Conservation (phyloP, 2,113 vertebrate genomes). For the Saccopteryx bilineata region DNA sequence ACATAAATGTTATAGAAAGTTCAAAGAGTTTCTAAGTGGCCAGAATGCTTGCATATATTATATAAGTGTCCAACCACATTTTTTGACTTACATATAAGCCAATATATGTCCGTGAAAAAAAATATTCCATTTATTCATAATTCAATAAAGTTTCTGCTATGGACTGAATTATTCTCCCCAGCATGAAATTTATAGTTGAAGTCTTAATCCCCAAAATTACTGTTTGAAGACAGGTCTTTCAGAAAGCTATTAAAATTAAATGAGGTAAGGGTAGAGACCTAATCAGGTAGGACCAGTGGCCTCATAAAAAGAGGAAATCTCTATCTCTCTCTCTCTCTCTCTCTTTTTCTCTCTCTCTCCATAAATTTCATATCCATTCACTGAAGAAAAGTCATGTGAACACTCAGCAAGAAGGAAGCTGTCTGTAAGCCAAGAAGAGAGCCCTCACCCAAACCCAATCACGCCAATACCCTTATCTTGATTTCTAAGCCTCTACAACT, state of each 20-base stretch:
- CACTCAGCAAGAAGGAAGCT: not conserved
- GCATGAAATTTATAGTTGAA: not conserved
- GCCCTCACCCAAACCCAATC: not conserved
- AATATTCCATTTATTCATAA: not conserved
- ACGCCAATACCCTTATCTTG: not conserved
- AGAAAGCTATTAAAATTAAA: not conserved
- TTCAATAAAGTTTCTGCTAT: not conserved
- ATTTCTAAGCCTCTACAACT: not conserved
- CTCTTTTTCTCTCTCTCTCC: not conserved
- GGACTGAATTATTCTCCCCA: not conserved
- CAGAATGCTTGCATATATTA: not conserved
- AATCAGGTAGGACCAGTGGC: not conserved
- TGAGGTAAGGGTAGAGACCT: not conserved
- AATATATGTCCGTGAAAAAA: not conserved
- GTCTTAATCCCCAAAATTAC: not conserved
- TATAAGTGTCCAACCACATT: not conserved
- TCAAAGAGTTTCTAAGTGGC: constrained; percentile 54
- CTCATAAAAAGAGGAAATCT: not conserved
- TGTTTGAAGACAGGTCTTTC: not conserved
- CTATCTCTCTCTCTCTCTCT: not conserved
- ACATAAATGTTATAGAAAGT: constrained; percentile 77
- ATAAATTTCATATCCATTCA: not conserved
- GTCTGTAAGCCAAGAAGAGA: not conserved
- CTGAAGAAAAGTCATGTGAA: not conserved
- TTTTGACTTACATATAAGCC: constrained; percentile 34